Base-by-base conservation (phyloP, 2,797 vertebrate genomes). In the Ctenopoma multispine region DNA sequence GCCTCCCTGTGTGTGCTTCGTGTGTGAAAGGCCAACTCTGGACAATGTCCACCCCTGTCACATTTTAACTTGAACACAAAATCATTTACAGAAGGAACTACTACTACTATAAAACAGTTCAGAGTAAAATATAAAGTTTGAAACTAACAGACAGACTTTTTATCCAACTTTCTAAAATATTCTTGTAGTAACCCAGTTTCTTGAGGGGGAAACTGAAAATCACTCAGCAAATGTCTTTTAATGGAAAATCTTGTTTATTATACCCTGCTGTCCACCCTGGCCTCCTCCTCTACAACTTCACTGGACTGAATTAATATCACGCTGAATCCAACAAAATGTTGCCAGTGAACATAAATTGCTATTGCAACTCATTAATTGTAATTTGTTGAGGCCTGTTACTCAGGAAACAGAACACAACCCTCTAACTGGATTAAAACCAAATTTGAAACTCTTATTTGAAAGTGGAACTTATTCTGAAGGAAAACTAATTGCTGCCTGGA, bases 311-410 rank as follows among this genome's bases (percentile, higher is more conserved):
- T 6, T 11, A 69, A 38, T 58, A 48, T 48, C 1, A 7, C 57
- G 9, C 20, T 21, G 20, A 8, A 50, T 59, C 24, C 14, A 62
- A 12, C 14, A 21, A n/a, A 67, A 63, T 2, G 0, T n/a, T 50
- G 20, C 56, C 56, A 65, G 6, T 23, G 10, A 34, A 3, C 51
- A 73, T 63, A 50, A 46, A 69, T 40, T 29, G 5, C 21, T 49
- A 7, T 23, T 34, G 43, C 31, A 51, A 40, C 7, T 34, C 66
- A 23, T 66, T 41, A 51, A 31, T 14, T 46, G 21, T 57, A 62
- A 75, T 49, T 61, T 55, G 54, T 53, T 44, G 48, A 54, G 60
- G 20, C 53, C 14, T 29, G 17, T 53, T 34, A 21, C 1, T 27
- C 5, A 17, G 11, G 24, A 3, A 59, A 15, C 18, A 56, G 17